Evolutionary conservation across 1,140 invertebrate species (phyloP), one percentile per base, ranked within the genome.

Genomic region (Drusus annulatus): DNA sequence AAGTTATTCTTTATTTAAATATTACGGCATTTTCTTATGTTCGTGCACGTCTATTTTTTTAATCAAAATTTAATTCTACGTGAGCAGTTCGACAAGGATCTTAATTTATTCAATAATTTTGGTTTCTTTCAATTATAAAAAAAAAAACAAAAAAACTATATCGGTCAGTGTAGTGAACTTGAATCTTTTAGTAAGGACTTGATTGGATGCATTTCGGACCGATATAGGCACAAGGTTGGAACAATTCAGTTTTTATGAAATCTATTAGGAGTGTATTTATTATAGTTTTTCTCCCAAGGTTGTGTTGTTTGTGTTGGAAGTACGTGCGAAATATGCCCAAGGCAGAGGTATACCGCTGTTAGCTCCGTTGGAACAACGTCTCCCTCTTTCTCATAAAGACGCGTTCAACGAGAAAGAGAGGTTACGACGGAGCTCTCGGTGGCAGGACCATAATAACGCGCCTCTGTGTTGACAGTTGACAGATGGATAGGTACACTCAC

Each of bases 161-260:
- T 69, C n/a, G 65, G 36, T 51, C 63, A 50, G 65, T 69, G 31
- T 69, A 69, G 51, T 69, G 65, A 69, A 50, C 65, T 50, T 69
- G 65, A 36, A 17, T 45, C 10, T 19, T 13, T 50, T 7, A 19
- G 8, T 45, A 50, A 69, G 65, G 65, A 69, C 65, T 69, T 69
- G 65, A 51, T 69, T 69, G 6, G 15, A 13, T 50, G 65, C 31
- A 69, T 21, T 69, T 45, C 2, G 17, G 17, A 50, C 8, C 36
- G 31, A 51, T 8, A 10, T 19, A 19, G 31, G 1, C 23, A 69
- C 65, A 69, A 69, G 65, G 65, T 23, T 45, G 65, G 28, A 69
- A 19, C 13, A 10, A 36, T 31, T 65, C 1, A 10, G 17, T 56
- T 56, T 21, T 56, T 45, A 13, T 45, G 10, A 45, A 8, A 7